A percentile compares a stretch with the other conserved stretches of the same genome.
These are phyloP conservation scores for Lerema accius DNA, from an alignment of 1,140 invertebrate species.

Conservation along the genomic window DNA sequence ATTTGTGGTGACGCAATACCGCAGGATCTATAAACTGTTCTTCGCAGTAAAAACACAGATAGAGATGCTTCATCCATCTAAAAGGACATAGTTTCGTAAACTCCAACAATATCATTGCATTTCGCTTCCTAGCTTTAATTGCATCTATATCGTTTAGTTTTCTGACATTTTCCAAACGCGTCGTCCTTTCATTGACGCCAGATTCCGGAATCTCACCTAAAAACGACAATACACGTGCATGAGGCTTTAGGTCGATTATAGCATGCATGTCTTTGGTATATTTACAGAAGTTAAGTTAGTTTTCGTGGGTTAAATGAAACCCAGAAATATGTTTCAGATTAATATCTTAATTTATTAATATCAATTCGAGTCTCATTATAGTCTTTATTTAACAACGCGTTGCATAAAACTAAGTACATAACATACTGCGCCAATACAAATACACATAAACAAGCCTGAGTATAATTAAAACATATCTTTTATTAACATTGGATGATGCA, in stretches of 20 bases:
- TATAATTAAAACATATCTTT: constrained; percentile 55
- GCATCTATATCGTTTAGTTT: constrained; percentile 53
- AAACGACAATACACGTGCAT: constrained; percentile 66
- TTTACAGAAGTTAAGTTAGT: not conserved
- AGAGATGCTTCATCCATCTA: constrained; percentile 71
- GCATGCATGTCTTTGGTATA: constrained; percentile 33
- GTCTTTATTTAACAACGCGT: not conserved
- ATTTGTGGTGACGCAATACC: constrained; percentile 56
- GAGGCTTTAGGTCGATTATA: constrained; percentile 37
- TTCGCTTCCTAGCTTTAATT: constrained; percentile 53
- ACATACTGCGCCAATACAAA: no score
- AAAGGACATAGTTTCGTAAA: constrained; percentile 67
- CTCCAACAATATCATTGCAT: constrained; percentile 59
- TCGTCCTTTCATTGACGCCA: constrained; percentile 36
- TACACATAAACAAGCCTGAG: not conserved
- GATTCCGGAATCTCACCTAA: constrained; percentile 57
- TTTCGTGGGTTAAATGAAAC: no score
- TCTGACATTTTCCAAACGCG: constrained; percentile 40
- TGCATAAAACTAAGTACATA: not conserved
- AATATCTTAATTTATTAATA: no score
- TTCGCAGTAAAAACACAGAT: constrained; percentile 69
- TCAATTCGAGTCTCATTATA: not conserved
- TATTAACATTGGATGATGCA: constrained; percentile 66
- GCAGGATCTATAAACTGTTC: constrained; percentile 57
- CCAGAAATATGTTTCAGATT: no score